A percentile compares a stretch with the other conserved stretches of the same genome.
Conservation (phyloP, 2,797 vertebrate genomes). For the Xerus rutilus region DNA sequence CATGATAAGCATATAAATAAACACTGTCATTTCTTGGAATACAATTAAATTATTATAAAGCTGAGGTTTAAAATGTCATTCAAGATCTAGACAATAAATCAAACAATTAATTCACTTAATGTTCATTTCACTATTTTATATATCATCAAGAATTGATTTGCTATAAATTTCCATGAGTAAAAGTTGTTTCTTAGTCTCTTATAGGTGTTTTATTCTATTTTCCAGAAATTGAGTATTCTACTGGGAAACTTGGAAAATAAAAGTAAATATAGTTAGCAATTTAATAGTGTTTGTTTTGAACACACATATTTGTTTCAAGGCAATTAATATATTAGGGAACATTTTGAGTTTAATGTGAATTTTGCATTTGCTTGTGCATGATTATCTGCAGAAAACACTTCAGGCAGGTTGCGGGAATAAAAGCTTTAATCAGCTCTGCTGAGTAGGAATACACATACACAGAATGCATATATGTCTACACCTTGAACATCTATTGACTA, state of each 20-base stretch:
- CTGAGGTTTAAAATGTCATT: neutral
- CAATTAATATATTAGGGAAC: neutral
- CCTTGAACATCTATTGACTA: neutral
- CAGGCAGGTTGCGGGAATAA: neutral
- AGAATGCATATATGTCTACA: neutral
- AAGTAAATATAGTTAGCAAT: neutral
- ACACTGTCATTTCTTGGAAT: conserved; percentile 36
- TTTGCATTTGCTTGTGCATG: neutral
- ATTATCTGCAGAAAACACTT: conserved; percentile 13
- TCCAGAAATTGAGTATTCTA: neutral
- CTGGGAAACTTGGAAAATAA: neutral
- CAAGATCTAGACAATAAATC: conserved; percentile 13
- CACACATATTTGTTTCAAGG: neutral
- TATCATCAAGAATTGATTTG: neutral
- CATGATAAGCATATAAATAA: neutral
- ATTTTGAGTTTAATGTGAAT: neutral
- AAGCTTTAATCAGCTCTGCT: neutral
- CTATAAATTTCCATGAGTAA: neutral
- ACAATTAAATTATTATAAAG: neutral
- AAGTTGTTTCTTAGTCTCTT: neutral
- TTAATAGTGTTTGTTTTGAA: conserved; percentile 14
- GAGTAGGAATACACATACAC: neutral
- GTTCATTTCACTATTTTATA: neutral
- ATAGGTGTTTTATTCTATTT: neutral
- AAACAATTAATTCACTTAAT: conserved; percentile 6